Conservation (phyloP, 2,888 invertebrate species). For the Ethmia dodecea region DNA sequence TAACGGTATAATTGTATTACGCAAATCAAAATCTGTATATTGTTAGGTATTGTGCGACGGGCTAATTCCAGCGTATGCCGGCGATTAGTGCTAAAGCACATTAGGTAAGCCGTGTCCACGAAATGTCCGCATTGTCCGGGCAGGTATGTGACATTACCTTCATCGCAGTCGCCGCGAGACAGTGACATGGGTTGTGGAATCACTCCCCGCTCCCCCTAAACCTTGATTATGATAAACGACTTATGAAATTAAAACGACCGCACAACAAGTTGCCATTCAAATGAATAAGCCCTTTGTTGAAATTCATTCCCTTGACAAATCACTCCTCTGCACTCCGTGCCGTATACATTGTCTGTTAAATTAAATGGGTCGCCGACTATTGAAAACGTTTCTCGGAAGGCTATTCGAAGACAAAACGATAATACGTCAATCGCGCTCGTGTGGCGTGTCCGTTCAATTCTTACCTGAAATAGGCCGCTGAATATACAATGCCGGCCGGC, state of each 20-base stretch:
- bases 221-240: slow-evolving; percentile 77
- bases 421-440: slow-evolving; percentile 60
- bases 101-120: slow-evolving; percentile 40
- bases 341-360: slow-evolving; percentile 65
- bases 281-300: slow-evolving; percentile 70
- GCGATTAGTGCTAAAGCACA: slow-evolving; percentile 21
- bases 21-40: no score
- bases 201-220: slow-evolving; percentile 30
- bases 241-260: slow-evolving; percentile 76
- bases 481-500: slow-evolving; percentile 59
- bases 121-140: slow-evolving; percentile 54
- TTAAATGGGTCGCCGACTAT: slow-evolving; percentile 62
- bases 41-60: no score
- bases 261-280: slow-evolving; percentile 75
- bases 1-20: no score
- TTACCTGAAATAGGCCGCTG: slow-evolving; percentile 51
- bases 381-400: slow-evolving; percentile 63
- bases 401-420: slow-evolving; percentile 61
- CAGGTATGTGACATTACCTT: slow-evolving; percentile 69
- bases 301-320: slow-evolving; percentile 76
- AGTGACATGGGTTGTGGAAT: slow-evolving; percentile 67
- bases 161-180: slow-evolving; percentile 45
- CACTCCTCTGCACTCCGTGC: slow-evolving; percentile 59
- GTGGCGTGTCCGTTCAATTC: slow-evolving; percentile 50
- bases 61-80: no score